These are phyloP conservation scores for Colistium nudipinnis DNA, from an alignment of 2,113 vertebrate species.

Conservation along the genomic window DNA sequence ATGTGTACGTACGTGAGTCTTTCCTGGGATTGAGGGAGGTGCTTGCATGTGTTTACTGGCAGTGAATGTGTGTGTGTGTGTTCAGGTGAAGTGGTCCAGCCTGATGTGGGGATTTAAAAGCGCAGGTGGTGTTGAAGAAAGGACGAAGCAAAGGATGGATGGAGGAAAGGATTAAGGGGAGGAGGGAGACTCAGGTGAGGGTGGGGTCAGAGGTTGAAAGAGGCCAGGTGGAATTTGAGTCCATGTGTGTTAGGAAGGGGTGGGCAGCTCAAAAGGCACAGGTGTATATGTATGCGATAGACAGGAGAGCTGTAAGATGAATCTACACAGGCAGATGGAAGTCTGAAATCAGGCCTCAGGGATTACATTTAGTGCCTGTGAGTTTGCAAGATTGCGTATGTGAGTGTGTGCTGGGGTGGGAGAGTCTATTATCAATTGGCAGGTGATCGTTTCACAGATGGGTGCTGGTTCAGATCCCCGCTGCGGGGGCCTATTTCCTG, in stretches of 20 bases:
- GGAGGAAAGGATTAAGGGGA: constrained; percentile 58
- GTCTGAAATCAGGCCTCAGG: constrained; percentile 57
- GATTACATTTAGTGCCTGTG: constrained; percentile 59
- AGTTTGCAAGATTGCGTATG: constrained; percentile 49
- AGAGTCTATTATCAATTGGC: constrained; percentile 52
- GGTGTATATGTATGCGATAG: constrained; percentile 63
- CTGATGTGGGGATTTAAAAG: constrained; percentile 75
- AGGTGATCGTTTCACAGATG: constrained; percentile 65
- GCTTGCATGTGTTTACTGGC: constrained; percentile 46
- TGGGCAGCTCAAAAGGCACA: constrained; percentile 55
- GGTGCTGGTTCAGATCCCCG: constrained; percentile 64
- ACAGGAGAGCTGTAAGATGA: constrained; percentile 59
- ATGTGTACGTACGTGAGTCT: constrained; percentile 74
- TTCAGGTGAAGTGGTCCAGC: constrained; percentile 66
- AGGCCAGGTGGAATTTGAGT: constrained; percentile 67
- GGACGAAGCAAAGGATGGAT: constrained; percentile 51
- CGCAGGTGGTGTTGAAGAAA: constrained; percentile 66
- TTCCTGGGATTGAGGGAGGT: constrained; percentile 50
- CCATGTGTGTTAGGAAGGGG: constrained; percentile 34
- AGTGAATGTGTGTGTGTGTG: constrained; percentile 35
- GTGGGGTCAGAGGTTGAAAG: constrained; percentile 74
- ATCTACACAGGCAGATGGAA: constrained; percentile 68
- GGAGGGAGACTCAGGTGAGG: constrained; percentile 39
- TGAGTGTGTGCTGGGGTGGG: constrained; percentile 8
- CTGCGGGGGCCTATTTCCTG: constrained; percentile 46